Evolutionary conservation across 2,113 vertebrate species (phyloP).

Genomic region (Strix aluco): DNA sequence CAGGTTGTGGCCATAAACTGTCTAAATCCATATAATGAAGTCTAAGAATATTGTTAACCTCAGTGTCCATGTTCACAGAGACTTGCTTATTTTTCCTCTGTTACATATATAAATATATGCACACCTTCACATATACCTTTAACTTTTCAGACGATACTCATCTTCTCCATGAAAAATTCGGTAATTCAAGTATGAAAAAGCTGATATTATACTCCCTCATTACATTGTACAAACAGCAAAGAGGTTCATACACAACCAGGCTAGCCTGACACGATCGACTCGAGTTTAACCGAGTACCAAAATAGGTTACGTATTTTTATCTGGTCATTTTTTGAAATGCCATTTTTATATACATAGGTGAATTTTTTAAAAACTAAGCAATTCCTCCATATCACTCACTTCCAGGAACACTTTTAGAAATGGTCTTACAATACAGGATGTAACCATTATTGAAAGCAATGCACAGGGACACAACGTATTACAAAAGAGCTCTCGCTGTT

Average conservation of each 20-base stretch:
- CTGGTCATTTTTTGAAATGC: not conserved
- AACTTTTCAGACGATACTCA: not conserved
- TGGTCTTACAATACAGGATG: too few relatives aligned
- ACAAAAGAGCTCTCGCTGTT: not conserved
- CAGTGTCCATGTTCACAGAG: not conserved
- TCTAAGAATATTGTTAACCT: not conserved
- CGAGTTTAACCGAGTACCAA: not conserved
- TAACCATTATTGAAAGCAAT: not conserved
- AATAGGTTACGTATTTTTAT: not conserved
- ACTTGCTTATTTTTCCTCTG: not conserved
- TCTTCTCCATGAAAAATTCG: not conserved
- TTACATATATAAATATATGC: not conserved
- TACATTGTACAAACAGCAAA: not conserved
- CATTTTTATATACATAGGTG: not conserved
- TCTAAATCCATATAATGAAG: not conserved
- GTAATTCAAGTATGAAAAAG: not conserved
- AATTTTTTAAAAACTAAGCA: not conserved
- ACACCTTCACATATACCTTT: not conserved
- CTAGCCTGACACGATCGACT: not conserved
- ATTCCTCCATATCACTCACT: not conserved
- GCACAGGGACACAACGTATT: not conserved
- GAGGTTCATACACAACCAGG: not conserved
- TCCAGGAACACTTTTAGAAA: not conserved
- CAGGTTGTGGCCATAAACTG: not conserved
- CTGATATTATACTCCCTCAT: not conserved